Base-by-base conservation (phyloP, 2,888 invertebrate species). In the Lepidochrysops patricia region DNA sequence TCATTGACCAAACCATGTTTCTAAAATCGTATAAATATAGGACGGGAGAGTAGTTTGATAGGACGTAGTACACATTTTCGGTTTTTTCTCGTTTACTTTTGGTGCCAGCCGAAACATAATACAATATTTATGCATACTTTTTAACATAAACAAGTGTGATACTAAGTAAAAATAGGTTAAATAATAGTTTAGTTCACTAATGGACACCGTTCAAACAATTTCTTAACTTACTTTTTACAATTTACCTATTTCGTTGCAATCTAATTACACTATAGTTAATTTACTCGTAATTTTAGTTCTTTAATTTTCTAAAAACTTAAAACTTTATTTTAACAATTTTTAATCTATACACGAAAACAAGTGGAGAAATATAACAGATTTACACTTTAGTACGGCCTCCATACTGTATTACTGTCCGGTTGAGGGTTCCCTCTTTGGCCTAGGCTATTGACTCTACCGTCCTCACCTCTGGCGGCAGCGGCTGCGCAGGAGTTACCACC, bases 361-460 rank as follows among this genome's bases (percentile, higher is more conserved):
- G 19, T 54, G 32, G 19, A 23, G 7, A 49, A 23, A 12, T 25
- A 49, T 12, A 49, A 23, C 27, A 15, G 7, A 27, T 54, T 34
- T 27, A 52, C 60, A 54, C 58, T 70, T 78, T 88, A 94, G 89
- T 94, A 94, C 68, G 94, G 94, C 81, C 94, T 89, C 94, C 94
- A 95, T 58, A 94, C 94, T 50, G 94, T 93, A 75, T 94, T 92
- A 67, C 91, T 90, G 64, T 91, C 91, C 62, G 91, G 91, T 67
- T 91, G 91, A 15, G 90, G 91, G 66, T 91, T 91, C n/a, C 92
- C 92, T 67, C 91, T 81, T 67, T 90, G 92, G 29, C 89, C 90
- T 34, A 89, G 74, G 67, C 80, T 89, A 65, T 84, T 89, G n/a
- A 87, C 91, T 68, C 92, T 88, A 2, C 90, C 92, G 66, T 91